A percentile compares a stretch with the other conserved stretches of the same genome.
phyloP scores from a whole-genome alignment of 2,888 invertebrate species.

The Allolobophora icterica region DNA sequence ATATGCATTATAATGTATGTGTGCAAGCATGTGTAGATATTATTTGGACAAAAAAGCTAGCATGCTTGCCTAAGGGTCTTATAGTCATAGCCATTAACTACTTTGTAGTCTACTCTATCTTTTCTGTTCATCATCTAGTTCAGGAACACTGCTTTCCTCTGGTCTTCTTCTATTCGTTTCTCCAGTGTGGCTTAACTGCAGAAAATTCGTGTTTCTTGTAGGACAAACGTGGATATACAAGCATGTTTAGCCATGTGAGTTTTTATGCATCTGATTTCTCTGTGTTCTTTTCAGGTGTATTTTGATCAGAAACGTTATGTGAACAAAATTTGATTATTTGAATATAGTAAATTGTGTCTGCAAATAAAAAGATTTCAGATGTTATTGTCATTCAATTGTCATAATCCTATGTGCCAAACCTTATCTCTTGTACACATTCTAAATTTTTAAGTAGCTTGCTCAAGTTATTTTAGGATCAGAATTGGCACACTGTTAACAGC shows the following conservation, averaged over 20 bases:
- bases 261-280: neutral
- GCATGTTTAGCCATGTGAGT: conserved; percentile 28
- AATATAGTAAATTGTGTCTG: neutral
- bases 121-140: no score
- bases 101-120: no score
- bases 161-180: neutral
- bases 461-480: neutral
- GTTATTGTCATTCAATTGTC: neutral
- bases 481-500: neutral
- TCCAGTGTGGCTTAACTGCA: neutral
- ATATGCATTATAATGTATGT: no score
- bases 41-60: no score
- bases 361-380: neutral
- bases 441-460: neutral
- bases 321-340: neutral
- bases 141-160: neutral
- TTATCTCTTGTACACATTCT: neutral
- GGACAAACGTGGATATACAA: conserved; percentile 29
- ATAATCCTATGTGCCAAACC: neutral
- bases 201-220: neutral
- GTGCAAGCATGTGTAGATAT: no score
- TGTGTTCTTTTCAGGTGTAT: neutral
- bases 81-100: no score
- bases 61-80: no score
- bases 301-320: neutral